phyloP scores from a whole-genome alignment of 1,140 invertebrate genomes.

The Belonocnema kinseyi region DNA sequence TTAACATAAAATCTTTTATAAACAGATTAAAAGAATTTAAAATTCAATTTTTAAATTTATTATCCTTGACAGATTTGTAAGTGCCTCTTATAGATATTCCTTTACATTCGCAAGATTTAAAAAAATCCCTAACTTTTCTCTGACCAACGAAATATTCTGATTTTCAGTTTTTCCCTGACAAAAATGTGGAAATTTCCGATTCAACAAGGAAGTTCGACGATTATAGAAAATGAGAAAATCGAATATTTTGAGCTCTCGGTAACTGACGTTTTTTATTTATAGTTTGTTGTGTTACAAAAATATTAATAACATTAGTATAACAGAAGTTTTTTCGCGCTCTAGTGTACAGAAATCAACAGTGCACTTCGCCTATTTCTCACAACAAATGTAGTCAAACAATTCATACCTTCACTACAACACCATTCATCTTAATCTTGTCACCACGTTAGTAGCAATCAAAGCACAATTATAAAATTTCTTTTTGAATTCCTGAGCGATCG shows the following conservation, averaged over 20 bases:
- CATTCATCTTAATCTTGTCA: too few relatives aligned
- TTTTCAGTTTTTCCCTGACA: too few relatives aligned
- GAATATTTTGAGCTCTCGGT: constrained; percentile 2
- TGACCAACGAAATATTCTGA: too few relatives aligned
- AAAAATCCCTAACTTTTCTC: too few relatives aligned
- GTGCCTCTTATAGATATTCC: too few relatives aligned
- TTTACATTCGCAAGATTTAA: too few relatives aligned
- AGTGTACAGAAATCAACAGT: constrained; percentile 27
- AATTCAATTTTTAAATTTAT: too few relatives aligned
- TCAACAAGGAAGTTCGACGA: too few relatives aligned
- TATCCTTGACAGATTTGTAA: too few relatives aligned
- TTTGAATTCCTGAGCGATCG: neutral
- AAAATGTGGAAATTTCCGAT: too few relatives aligned
- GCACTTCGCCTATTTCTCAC: neutral
- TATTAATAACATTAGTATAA: constrained; percentile 13
- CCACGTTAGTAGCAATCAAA: neutral
- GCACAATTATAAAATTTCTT: neutral
- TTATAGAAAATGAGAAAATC: neutral
- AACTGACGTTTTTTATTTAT: constrained; percentile 8
- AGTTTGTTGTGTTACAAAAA: constrained; percentile 28
- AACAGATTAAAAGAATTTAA: too few relatives aligned
- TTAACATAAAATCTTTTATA: too few relatives aligned
- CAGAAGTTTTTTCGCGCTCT: neutral
- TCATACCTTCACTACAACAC: neutral
- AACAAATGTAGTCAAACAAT: neutral